Evolutionary conservation across 2,888 invertebrate genomes (phyloP), one percentile per base, ranked within the genome.

Genomic region (Pardosa pseudoannulata): DNA sequence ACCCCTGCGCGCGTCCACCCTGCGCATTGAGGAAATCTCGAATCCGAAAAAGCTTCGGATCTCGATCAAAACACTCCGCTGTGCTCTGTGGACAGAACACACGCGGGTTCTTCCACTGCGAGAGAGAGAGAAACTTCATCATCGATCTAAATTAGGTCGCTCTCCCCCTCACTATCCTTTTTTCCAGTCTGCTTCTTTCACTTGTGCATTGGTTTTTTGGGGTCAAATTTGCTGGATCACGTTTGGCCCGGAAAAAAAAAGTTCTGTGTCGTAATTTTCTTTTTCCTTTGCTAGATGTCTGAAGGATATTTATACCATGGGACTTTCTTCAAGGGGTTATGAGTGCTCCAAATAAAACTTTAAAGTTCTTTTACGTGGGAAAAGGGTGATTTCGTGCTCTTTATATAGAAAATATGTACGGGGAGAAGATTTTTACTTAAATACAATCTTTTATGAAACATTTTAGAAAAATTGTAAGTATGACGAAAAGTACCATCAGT

Each of bases 41-140:
- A 56, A 5, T 56, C 23, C 56, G 56, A 56, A 23, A 46, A 46
- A 13, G 56, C 23, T 23, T 56, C 3, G 23, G 23, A 56, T 56
- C 56, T 56, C 11, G 23, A 56, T 23, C 23, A 56, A 56, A 56
- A 56, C 56, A 56, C 56, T 56, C 56, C 56, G 56, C 23, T 56
- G 56, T 56, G 19, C 56, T 56, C 41, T 16, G 41, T 13, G 41
- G 41, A 16, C 36, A 46, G 56, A 56, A 56, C 56, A 56, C 56
- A 16, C 56, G 56, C 56, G 56, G 56, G 6, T 19, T 56, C 36
- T 36, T 9, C 9, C 36, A 7, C 36, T 23, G 19, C 3, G 5
- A 3, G 5, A 1, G 1, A 6, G 23, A 23, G 56, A 1, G 11
- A 56, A 56, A 56, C 11, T 23, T 2, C 16, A 2, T 1, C 56